Conservation (phyloP, 2,797 vertebrate genomes). For the Sorex maritimensis region DNA sequence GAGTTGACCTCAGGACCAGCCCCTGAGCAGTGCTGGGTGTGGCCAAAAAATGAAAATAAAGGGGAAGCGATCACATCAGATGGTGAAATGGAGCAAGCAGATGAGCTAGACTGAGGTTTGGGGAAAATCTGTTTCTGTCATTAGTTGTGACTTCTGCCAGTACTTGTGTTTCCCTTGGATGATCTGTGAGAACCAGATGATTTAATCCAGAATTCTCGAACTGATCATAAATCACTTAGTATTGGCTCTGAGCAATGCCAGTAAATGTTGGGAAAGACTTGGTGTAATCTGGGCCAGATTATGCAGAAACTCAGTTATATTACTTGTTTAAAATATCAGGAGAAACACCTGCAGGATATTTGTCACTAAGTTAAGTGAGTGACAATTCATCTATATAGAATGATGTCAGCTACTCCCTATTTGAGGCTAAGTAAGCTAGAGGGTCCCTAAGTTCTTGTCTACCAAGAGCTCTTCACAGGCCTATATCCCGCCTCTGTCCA, state of each 20-base stretch:
- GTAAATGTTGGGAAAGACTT: slow-evolving; percentile 27
- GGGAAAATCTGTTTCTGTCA: not conserved
- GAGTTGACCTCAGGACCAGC: no score
- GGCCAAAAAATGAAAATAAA: not conserved
- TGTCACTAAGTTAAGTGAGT: not conserved
- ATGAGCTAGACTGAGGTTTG: not conserved
- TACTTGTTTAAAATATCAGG: slow-evolving; percentile 44
- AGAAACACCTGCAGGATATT: not conserved
- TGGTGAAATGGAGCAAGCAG: not conserved
- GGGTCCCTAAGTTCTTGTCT: not conserved
- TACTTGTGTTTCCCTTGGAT: slow-evolving; percentile 40
- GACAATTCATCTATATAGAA: not conserved
- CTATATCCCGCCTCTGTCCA: not conserved
- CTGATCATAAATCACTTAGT: not conserved
- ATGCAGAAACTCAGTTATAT: slow-evolving; percentile 18
- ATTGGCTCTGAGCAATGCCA: slow-evolving; percentile 50
- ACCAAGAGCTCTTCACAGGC: no score
- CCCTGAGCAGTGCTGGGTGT: no score
- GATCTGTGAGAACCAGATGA: slow-evolving; percentile 3
- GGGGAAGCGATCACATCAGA: not conserved
- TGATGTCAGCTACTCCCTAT: not conserved
- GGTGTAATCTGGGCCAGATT: slow-evolving; percentile 27
- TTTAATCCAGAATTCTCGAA: slow-evolving; percentile 30
- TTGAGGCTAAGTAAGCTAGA: not conserved
- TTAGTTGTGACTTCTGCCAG: slow-evolving; percentile 18